Percentiles rank a stretch among this genome's conserved stretches.
Evolutionary conservation across 2,113 vertebrate species (phyloP).

Genomic region (Triplophysa tibetana): DNA sequence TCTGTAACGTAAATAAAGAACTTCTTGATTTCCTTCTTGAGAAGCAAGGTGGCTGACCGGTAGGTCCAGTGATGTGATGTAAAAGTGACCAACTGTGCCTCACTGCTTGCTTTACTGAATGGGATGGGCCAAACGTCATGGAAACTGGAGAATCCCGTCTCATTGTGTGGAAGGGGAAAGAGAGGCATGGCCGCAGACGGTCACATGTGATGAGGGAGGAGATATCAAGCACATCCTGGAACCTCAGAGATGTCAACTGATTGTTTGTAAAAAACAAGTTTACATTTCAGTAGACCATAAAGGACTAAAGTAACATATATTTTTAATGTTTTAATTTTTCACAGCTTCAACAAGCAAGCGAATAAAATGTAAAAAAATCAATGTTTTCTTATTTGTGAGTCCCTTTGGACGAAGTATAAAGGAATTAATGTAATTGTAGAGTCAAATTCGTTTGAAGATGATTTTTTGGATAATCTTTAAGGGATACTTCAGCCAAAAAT

Average conservation of each 20-base stretch:
- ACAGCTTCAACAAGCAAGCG: too few relatives aligned
- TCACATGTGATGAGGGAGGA: slow-evolving; percentile 65
- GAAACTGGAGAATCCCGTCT: slow-evolving; percentile 73
- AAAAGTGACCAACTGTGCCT: slow-evolving; percentile 45
- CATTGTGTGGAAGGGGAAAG: slow-evolving; percentile 68
- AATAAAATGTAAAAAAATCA: too few relatives aligned
- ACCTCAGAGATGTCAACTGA: slow-evolving; percentile 43
- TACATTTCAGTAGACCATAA: not conserved
- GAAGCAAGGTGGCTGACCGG: slow-evolving; percentile 6
- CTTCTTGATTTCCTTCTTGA: not conserved
- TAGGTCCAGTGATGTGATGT: slow-evolving; percentile 47
- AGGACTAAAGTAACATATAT: too few relatives aligned
- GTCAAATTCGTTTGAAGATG: too few relatives aligned
- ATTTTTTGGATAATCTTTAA: too few relatives aligned
- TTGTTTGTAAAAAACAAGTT: slow-evolving; percentile 16
- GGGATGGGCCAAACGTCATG: slow-evolving; percentile 68
- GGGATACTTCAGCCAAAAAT: too few relatives aligned
- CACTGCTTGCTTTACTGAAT: slow-evolving; percentile 67
- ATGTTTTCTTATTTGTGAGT: too few relatives aligned
- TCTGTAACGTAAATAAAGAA: not conserved
- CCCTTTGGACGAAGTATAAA: too few relatives aligned
- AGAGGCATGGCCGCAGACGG: slow-evolving; percentile 59
- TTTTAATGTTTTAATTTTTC: too few relatives aligned
- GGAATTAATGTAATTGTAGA: too few relatives aligned
- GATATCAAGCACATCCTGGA: slow-evolving; percentile 50